Base-by-base conservation (phyloP, 2,888 invertebrate species). In the Oscheius sp. region DNA sequence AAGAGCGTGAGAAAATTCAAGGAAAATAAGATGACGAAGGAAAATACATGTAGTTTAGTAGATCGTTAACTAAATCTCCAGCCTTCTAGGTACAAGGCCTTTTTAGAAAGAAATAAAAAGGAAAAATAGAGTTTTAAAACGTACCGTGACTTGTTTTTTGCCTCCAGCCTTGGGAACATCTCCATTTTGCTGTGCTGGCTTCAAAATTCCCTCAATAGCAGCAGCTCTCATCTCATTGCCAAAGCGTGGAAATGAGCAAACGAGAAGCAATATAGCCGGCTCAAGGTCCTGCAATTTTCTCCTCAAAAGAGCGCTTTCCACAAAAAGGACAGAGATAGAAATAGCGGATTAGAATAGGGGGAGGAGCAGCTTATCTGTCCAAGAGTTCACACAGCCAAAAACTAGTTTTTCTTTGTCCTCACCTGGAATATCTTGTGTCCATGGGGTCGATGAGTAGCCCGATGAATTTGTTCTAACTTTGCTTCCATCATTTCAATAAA, bases 171-270 rank as follows among this genome's bases (percentile, higher is more conserved):
- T 37, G 12, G 45, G 29, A 8, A 20, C 61, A 20, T 34, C 57
- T 6, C 45, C 61, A n/a, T 61, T 46, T 23, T 31, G 25, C 31
- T 42, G 39, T 5, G 45, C 67, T n/a, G 57, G 34, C 33, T 55
- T 67, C 45, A 67, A 31, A 20, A 67, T 67, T 33, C 67, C 57
- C 17, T 65, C 65, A 6, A 65, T 10, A 1, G 53, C 65, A 15
- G 27, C 45, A 37, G 71, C 69, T 70, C 77, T 67, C 69, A 71
- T 72, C 27, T 68, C 61, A 20, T 70, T 66, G 63, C 74, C 70
- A 45, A 69, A 34, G 23, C 55, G 67, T 57, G 78, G 78, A 66
- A 78, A 78, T 37, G 78, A 74, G 69, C 75, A 76, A 10, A 74
- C 78, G 29, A 78, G 52, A 66, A 75, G 71, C n/a, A 75, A 65